Evolutionary conservation across 2,797 vertebrate species (phyloP).

Genomic region (Poeciliopsis presidionis): DNA sequence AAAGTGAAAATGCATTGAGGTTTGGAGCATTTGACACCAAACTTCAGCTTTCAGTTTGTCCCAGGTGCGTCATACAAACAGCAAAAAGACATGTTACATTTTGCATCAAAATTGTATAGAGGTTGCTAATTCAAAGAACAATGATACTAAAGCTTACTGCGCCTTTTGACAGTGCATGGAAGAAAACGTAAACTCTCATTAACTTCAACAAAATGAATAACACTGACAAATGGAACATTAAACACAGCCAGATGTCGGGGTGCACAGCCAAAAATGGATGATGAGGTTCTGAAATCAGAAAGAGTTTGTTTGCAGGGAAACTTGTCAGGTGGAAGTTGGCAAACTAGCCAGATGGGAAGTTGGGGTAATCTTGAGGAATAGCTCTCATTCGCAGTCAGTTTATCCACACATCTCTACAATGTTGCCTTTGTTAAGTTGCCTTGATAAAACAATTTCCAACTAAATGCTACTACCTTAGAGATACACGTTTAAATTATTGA

Average conservation of each 20-base stretch:
- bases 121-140: not conserved
- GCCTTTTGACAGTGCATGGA: not conserved
- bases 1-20: slow-evolving; percentile 32
- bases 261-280: not conserved
- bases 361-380: not conserved
- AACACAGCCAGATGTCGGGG: not conserved
- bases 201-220: not conserved
- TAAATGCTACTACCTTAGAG: not conserved
- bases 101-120: not conserved
- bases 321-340: not conserved
- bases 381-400: not conserved
- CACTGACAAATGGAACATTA: not conserved
- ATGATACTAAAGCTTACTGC: not conserved
- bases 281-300: not conserved
- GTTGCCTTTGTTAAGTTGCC: not conserved
- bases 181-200: not conserved
- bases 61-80: not conserved
- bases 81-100: not conserved
- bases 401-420: not conserved
- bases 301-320: not conserved
- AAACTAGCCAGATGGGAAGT: not conserved
- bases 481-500: not conserved
- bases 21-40: slow-evolving; percentile 13
- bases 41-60: slow-evolving; percentile 17
- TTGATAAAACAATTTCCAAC: not conserved